Evolutionary conservation across 1,140 invertebrate species (phyloP).

Genomic region (Caenorhabditis inopinata): DNA sequence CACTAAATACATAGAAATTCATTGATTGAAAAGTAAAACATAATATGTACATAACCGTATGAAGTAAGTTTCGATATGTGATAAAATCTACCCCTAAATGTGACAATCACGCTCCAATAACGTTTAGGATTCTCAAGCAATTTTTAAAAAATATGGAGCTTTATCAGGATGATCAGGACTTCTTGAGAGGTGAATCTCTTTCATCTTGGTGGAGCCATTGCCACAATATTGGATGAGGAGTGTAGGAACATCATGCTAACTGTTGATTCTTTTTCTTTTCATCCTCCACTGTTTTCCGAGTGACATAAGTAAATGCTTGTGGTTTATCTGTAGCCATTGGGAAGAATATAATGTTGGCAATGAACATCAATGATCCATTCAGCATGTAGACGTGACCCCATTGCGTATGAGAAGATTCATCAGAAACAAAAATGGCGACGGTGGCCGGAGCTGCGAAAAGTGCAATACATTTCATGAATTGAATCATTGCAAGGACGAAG

Average conservation of each 20-base stretch:
- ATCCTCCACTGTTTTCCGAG: not conserved
- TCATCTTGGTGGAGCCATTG: too few species aligned
- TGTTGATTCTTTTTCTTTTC: not conserved
- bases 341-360: constrained; percentile 55
- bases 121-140: too few species aligned
- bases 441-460: constrained; percentile 18
- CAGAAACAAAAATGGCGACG: constrained; percentile 38
- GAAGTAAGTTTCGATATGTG: not conserved
- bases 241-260: not conserved
- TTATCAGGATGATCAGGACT: too few species aligned
- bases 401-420: constrained; percentile 23
- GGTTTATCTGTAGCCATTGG: constrained; percentile 56
- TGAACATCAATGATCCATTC: constrained; percentile 16
- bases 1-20: too few species aligned
- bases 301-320: constrained; percentile 51
- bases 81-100: not conserved
- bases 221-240: too few species aligned
- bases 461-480: constrained; percentile 47
- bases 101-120: too few species aligned
- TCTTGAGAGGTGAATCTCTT: too few species aligned
- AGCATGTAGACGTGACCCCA: constrained; percentile 35
- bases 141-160: too few species aligned
- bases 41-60: constrained; percentile 23
- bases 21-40: too few species aligned
- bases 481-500: constrained; percentile 41